Evolutionary conservation across 2,113 vertebrate species (phyloP).

Genomic region (Crotophaga sulcirostris): DNA sequence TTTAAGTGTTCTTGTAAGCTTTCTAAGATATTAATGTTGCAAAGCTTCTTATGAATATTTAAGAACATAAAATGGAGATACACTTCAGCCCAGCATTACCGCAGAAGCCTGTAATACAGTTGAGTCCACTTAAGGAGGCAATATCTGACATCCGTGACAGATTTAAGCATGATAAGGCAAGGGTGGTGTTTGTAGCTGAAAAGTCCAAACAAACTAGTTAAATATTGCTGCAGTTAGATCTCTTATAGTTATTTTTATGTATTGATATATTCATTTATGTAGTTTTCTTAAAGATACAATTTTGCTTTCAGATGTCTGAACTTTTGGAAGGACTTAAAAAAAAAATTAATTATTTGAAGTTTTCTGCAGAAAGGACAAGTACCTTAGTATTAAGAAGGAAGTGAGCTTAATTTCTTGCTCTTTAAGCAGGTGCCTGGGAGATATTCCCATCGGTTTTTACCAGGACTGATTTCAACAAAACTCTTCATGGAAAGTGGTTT

Average conservation of each 20-base stretch:
- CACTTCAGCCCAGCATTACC: slow-evolving; percentile 75
- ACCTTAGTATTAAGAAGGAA: not conserved
- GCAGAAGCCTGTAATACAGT: slow-evolving; percentile 78
- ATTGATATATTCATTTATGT: not conserved
- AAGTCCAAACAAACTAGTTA: slow-evolving; percentile 11
- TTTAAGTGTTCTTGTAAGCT: slow-evolving; percentile 99
- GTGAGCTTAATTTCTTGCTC: not conserved
- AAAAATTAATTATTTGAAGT: not conserved
- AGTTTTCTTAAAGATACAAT: slow-evolving; percentile 22
- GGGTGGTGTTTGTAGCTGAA: slow-evolving; percentile 54
- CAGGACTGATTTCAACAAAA: not conserved
- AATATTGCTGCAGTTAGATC: slow-evolving; percentile 12
- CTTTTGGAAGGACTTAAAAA: not conserved
- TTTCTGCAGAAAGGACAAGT: not conserved
- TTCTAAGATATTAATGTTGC: slow-evolving; percentile 99
- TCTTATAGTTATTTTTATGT: not conserved
- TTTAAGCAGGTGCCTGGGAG: not conserved
- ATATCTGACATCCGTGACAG: slow-evolving; percentile 75
- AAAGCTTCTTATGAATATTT: slow-evolving; percentile 99
- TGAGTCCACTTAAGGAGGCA: slow-evolving; percentile 81
- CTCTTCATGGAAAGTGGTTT: not conserved
- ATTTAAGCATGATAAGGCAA: slow-evolving; percentile 80
- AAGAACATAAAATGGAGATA: slow-evolving; percentile 94
- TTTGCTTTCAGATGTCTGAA: not conserved
- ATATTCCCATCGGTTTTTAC: too few relatives aligned